Base-by-base conservation (phyloP, 2,113 vertebrate species). In the Chamaea fasciata region DNA sequence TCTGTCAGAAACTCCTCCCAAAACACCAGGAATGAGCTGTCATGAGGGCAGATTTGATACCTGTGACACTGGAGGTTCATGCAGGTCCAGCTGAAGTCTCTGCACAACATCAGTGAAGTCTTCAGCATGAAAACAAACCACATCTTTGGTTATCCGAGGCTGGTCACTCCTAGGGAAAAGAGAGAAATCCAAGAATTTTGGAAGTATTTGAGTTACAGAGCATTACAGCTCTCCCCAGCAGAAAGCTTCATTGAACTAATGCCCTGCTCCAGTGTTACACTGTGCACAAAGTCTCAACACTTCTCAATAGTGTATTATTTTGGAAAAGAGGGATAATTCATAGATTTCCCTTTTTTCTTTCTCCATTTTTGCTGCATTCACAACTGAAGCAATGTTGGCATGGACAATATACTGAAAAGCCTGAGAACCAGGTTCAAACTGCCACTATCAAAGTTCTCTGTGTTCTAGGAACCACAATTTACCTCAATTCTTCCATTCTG, bases 71-170 rank as follows among this genome's bases (percentile, higher is more conserved):
- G 99, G 99, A 67, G 99, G 99, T 96, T 99, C 99, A 35, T 99
- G 99, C 57, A 99, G 97, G 94, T 99, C 99, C 88, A 99, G 89
- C 97, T 99, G 99, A 96, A 99, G 98, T 97, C 99, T 98, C 96
- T 99, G 99, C 84, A 99, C 99, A n/a, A 99, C 99, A 64, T 99
- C 98, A 77, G 97, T 98, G 95, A 99, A 99, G 82, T 99, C 99
- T 94, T 99, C 99, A 80, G 99, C 99, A 63, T 99, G 99, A 96
- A 99, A 99, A 98, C 99, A 99, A 96, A 99, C 98, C 65, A 99
- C 99, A 88, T 99, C 99, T 99, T 99, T 99, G 98, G 99, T 99
- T 98, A 99, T 98, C 77, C 99, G 98, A 90, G 99, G 98, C 63
- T 98, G 98, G 89, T 98, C 98, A 65, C 98, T 99, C 98, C 99